Evolutionary conservation across 2,113 vertebrate species (phyloP).

Genomic region (Myocastor coypus): DNA sequence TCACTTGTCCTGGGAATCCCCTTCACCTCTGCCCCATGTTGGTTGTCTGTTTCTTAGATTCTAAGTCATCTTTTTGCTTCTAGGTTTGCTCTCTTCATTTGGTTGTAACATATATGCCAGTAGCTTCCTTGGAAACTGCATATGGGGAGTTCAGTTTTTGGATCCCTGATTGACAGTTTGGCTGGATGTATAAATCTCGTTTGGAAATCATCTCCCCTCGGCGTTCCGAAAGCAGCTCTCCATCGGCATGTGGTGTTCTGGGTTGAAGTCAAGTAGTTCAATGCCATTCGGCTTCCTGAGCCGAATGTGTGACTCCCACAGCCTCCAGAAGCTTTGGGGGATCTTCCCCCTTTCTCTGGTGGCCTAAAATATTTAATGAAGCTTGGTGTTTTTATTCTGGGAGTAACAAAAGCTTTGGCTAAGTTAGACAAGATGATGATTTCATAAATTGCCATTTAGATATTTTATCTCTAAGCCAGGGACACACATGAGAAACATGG

Average conservation of each 20-base stretch:
- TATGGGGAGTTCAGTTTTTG: constrained; percentile 78
- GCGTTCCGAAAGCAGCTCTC: constrained; percentile 74
- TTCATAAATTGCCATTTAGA: not conserved
- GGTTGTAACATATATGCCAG: constrained; percentile 71
- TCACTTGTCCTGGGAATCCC: constrained; percentile 19
- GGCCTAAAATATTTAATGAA: constrained; percentile 9
- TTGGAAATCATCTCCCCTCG: constrained; percentile 70
- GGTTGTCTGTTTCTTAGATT: constrained; percentile 51
- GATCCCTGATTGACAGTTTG: constrained; percentile 80
- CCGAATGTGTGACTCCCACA: constrained; percentile 30
- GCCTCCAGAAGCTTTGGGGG: constrained; percentile 31
- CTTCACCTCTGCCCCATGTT: not conserved
- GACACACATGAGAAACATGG: not conserved
- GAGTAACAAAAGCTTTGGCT: constrained; percentile 13
- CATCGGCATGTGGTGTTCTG: constrained; percentile 66
- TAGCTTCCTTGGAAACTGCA: constrained; percentile 80
- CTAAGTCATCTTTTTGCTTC: constrained; percentile 40
- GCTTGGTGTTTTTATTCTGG: not conserved
- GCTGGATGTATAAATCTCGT: constrained; percentile 68
- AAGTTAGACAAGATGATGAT: constrained; percentile 4
- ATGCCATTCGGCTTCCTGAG: constrained; percentile 41
- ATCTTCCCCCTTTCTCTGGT: constrained; percentile 2
- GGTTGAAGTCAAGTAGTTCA: constrained; percentile 59
- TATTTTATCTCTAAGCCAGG: not conserved
- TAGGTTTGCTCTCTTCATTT: constrained; percentile 64